These are phyloP conservation scores for Siphonodentalium dalli DNA, from an alignment of 2,888 invertebrate genomes.

Conservation along the genomic window DNA sequence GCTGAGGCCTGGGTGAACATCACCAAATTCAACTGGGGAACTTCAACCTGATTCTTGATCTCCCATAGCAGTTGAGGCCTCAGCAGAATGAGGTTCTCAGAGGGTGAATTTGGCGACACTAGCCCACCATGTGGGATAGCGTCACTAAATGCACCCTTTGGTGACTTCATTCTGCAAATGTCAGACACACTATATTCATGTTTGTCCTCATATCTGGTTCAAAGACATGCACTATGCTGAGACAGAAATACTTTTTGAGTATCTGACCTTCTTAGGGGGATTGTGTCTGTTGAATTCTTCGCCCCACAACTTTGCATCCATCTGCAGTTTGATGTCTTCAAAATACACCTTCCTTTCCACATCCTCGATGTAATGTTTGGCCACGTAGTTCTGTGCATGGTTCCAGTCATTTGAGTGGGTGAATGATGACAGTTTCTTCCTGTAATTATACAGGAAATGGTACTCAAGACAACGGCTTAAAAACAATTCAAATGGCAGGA, in stretches of 20 bases:
- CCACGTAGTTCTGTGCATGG: conserved; percentile 69
- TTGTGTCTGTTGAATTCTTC: conserved; percentile 71
- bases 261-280: conserved; percentile 69
- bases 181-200: no score
- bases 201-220: no score
- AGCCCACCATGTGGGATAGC: no score
- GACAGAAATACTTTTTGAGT: neutral
- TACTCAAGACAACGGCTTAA: neutral
- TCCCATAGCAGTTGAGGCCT: no score
- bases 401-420: conserved; percentile 65
- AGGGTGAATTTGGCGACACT: no score
- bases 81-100: no score
- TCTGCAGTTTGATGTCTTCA: conserved; percentile 71
- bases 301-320: conserved; percentile 72
- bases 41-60: no score
- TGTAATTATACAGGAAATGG: conserved; percentile 42
- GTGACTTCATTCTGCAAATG: no score
- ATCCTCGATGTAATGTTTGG: conserved; percentile 68
- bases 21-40: no score
- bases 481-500: neutral
- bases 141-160: no score
- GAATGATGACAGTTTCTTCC: conserved; percentile 67
- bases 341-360: conserved; percentile 68
- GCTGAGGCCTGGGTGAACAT: no score
- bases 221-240: no score